Evolutionary conservation across 1,140 invertebrate genomes (phyloP).

Genomic region (Dreissena rostriformis): DNA sequence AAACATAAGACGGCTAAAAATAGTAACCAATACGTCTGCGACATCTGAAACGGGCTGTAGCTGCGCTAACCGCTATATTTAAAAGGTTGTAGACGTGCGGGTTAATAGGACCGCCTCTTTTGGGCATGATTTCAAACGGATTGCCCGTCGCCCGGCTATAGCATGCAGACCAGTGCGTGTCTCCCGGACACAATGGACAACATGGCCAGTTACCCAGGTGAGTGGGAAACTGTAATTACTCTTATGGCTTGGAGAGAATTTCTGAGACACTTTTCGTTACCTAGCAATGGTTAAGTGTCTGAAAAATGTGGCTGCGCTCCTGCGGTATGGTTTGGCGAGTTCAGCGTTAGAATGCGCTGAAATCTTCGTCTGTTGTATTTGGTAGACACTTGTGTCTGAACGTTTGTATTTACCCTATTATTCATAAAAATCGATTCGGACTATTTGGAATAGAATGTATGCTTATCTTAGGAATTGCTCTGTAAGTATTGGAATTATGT

Average conservation of each 20-base stretch:
- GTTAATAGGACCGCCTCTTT: background rate
- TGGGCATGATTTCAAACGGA: background rate
- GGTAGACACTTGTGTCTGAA: too few relatives aligned
- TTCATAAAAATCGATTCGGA: too few relatives aligned
- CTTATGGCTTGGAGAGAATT: background rate
- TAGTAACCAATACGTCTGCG: background rate
- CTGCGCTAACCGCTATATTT: background rate
- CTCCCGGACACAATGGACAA: conserved; percentile 1
- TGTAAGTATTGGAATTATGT: too few relatives aligned
- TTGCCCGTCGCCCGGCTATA: background rate
- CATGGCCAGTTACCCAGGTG: conserved; percentile 6
- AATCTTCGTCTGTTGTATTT: too few relatives aligned
- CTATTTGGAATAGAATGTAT: too few relatives aligned
- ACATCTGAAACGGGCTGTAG: background rate
- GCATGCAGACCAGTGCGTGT: background rate
- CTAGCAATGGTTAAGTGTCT: conserved; percentile 3
- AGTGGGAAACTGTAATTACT: background rate
- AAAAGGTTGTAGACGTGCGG: background rate
- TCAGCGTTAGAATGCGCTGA: too few relatives aligned
- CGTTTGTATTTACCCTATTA: too few relatives aligned
- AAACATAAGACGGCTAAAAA: background rate
- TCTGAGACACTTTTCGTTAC: conserved; percentile 6
- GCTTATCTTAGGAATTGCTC: too few relatives aligned
- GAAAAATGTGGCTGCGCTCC: background rate
- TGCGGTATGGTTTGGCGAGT: background rate